Evolutionary conservation across 2,888 invertebrate genomes (phyloP), one percentile per base, ranked within the genome.

Genomic region (Stegophylla sp.): DNA sequence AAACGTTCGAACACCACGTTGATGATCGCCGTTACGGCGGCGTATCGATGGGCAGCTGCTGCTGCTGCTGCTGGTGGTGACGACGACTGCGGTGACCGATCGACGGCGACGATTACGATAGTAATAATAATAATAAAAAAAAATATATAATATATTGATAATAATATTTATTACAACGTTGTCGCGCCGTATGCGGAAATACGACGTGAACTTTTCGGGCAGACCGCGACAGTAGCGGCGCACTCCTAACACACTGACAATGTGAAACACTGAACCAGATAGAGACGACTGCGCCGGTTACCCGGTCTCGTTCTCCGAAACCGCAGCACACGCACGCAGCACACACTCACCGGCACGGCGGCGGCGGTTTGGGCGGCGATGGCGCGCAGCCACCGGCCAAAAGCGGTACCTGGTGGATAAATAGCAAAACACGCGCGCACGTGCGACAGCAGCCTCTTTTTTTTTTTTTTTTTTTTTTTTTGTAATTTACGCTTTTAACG

Each of bases 171-270:
- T n/a, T n/a, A n/a, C n/a, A n/a, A n/a, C n/a, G n/a, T 7, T 34
- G 34, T 34, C 23, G 56, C 56, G 56, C 12, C 3, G 71, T 56
- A 56, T 59, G 56, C 72, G 72, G 72, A 28, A 48, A 63, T 7
- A 53, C 26, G 26, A 26, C 15, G 64, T 53, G 43, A 41, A 41
- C 45, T 34, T 74, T 66, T 77, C 76, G 66, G 41, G 34, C 67
- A 34, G 79, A 71, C 69, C 79, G 61, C 69, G 34, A 12, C 56
- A n/a, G n/a, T 23, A 43, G 59, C 69, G 48, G 48, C n/a, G n/a
- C 79, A 79, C 79, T 79, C 59, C 48, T 79, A 79, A 79, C 79
- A 79, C 79, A 79, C 79, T 79, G 79, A 69, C 79, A 61, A 61
- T 28, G 69, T 71, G 79, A 79, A 61, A 69, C 79, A 71, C 69